These are phyloP conservation scores for Mylabris phalerata DNA, from an alignment of 1,140 invertebrate genomes.

Conservation along the genomic window DNA sequence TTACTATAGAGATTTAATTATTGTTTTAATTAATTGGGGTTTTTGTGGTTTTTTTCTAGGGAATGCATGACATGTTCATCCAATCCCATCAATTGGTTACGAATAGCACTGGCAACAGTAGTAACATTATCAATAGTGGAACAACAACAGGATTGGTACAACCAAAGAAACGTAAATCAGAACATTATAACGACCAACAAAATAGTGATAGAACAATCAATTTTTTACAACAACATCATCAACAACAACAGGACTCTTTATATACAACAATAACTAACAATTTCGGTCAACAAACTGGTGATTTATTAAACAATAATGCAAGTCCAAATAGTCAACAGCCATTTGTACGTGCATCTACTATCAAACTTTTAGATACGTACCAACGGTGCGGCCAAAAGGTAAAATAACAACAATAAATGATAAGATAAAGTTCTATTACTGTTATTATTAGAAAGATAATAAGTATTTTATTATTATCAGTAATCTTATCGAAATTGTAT, in stretches of 20 bases:
- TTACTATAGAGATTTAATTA: too few relatives aligned
- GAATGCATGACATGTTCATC: conserved; percentile 69
- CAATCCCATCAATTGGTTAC: conserved; percentile 56
- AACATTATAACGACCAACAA: conserved; percentile 36
- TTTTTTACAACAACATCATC: not conserved
- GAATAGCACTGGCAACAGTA: conserved; percentile 50
- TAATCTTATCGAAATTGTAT: too few relatives aligned
- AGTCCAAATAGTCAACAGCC: conserved; percentile 53
- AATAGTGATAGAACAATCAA: conserved; percentile 3
- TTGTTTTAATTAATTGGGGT: not conserved
- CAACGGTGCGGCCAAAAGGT: conserved; percentile 64
- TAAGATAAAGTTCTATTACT: too few relatives aligned
- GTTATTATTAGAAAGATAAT: too few relatives aligned
- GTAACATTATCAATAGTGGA: conserved; percentile 27
- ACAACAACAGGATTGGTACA: conserved; percentile 38
- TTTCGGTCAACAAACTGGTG: not conserved
- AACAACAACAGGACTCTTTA: not conserved
- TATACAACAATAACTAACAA: too few relatives aligned
- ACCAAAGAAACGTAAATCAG: conserved; percentile 52
- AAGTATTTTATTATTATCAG: too few relatives aligned
- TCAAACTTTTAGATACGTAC: conserved; percentile 66
- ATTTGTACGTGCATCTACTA: conserved; percentile 61
- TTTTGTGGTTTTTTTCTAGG: conserved; percentile 42
- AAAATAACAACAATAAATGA: conserved; percentile 15
- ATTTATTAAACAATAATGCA: conserved; percentile 34